Evolutionary conservation across 30 jellyfish, hydroid and myxozoan species (phyloP).

Genomic region (Aurelia aurita): DNA sequence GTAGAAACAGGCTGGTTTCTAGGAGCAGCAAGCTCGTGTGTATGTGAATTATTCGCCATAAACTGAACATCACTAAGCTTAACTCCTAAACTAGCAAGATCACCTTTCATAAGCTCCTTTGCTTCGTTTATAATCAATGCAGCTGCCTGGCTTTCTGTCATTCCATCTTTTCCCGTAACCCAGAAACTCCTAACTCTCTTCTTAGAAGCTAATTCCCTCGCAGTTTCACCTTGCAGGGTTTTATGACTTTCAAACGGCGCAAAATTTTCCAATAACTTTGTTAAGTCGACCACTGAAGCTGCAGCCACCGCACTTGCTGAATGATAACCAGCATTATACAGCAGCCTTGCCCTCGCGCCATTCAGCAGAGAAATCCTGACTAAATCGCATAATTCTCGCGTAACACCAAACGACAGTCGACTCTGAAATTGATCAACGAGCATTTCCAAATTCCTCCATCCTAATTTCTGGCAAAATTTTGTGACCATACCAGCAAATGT

Average conservation of each 20-base stretch:
- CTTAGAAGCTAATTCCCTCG: conserved; percentile 40
- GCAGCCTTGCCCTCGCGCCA: conserved; percentile 87
- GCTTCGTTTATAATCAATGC: conserved; percentile 81
- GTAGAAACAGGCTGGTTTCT: too few relatives aligned
- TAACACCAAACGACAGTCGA: conserved; percentile 95
- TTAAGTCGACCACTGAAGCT: conserved; percentile 74
- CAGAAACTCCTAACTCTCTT: conserved; percentile 72
- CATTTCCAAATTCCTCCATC: conserved; percentile 93
- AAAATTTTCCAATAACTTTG: conserved; percentile 72
- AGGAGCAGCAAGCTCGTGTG: too few relatives aligned
- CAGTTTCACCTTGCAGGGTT: conserved; percentile 57
- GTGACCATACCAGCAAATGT: conserved; percentile 99
- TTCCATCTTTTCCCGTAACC: conserved; percentile 88
- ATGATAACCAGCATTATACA: conserved; percentile 92
- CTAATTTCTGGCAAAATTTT: conserved; percentile 96
- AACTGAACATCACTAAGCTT: conserved; percentile 36
- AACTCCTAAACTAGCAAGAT: conserved; percentile 75
- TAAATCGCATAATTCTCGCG: conserved; percentile 93
- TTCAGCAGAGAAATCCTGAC: conserved; percentile 86
- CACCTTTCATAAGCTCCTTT: conserved; percentile 80
- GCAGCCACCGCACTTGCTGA: conserved; percentile 85
- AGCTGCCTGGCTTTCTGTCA: conserved; percentile 94
- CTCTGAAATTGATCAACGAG: conserved; percentile 93
- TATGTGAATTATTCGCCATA: background rate
- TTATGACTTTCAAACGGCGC: conserved; percentile 89